These are phyloP conservation scores for Agrotis exclamationis DNA, from an alignment of 2,888 invertebrate species.

Conservation along the genomic window DNA sequence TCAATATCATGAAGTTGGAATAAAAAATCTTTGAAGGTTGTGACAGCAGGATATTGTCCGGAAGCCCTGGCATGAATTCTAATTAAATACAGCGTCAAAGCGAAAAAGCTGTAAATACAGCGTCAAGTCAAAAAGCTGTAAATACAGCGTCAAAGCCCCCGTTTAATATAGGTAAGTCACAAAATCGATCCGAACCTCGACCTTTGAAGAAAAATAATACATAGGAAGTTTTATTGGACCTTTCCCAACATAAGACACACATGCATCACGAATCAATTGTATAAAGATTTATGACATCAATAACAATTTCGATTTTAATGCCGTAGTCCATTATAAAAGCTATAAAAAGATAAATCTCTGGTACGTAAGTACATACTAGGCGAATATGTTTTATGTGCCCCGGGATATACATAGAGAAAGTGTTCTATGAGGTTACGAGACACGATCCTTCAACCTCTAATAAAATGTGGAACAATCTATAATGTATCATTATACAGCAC, in stretches of 20 bases:
- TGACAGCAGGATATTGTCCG: not conserved
- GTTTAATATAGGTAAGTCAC: too few relatives aligned
- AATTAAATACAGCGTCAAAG: too few relatives aligned
- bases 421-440: conserved; percentile 42
- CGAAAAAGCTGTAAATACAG: too few relatives aligned
- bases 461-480: not conserved
- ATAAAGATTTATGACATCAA: conserved; percentile 33
- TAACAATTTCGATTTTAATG: conserved; percentile 35
- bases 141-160: too few relatives aligned
- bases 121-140: too few relatives aligned
- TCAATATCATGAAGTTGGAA: not conserved
- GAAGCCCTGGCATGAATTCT: not conserved
- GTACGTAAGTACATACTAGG: conserved; percentile 22
- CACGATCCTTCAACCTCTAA: conserved; percentile 48
- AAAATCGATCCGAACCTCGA: too few relatives aligned
- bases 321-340: conserved; percentile 23
- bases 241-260: not conserved
- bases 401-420: conserved; percentile 61
- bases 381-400: conserved; percentile 40
- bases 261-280: conserved; percentile 14
- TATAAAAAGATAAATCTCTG: conserved; percentile 42
- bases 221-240: conserved; percentile 11
- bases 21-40: not conserved
- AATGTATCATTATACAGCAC: too few relatives aligned
- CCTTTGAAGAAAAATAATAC: not conserved